Evolutionary conservation across 2,797 vertebrate genomes (phyloP).

Genomic region (Syngnathus acus): DNA sequence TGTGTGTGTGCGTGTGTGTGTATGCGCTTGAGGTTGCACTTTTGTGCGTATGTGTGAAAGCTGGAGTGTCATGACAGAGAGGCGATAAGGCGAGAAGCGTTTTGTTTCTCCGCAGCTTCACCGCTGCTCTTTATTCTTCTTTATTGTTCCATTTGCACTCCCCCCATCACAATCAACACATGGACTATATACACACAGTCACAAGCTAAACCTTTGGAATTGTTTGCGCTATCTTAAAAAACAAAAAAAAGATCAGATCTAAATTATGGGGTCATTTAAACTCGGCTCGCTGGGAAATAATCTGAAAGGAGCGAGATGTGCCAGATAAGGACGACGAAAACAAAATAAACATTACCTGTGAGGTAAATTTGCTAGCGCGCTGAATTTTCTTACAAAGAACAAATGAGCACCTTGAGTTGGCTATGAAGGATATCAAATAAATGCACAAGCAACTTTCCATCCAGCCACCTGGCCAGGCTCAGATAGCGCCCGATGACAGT

Average conservation of each 20-base stretch:
- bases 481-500: constrained; percentile 5
- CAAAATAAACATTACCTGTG: too few species aligned
- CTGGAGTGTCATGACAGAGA: not conserved
- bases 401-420: not conserved
- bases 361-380: too few species aligned
- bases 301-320: too few species aligned
- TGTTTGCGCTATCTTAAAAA: not conserved
- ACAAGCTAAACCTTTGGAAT: not conserved
- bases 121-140: not conserved
- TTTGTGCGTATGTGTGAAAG: constrained; percentile 27
- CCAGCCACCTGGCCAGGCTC: not conserved
- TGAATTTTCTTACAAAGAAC: too few species aligned
- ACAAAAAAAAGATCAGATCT: not conserved
- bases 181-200: not conserved
- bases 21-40: constrained; percentile 35
- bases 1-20: constrained; percentile 9
- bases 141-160: not conserved
- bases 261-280: not conserved
- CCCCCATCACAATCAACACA: not conserved
- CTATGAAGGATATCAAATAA: not conserved
- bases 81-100: not conserved
- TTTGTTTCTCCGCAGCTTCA: not conserved
- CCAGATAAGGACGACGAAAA: not conserved
- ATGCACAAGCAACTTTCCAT: not conserved
- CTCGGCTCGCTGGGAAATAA: not conserved